A percentile compares a stretch with the other conserved stretches of the same genome.
These are phyloP conservation scores for Clarias laeviceps DNA, from an alignment of 2,797 vertebrate genomes.

Conservation along the genomic window DNA sequence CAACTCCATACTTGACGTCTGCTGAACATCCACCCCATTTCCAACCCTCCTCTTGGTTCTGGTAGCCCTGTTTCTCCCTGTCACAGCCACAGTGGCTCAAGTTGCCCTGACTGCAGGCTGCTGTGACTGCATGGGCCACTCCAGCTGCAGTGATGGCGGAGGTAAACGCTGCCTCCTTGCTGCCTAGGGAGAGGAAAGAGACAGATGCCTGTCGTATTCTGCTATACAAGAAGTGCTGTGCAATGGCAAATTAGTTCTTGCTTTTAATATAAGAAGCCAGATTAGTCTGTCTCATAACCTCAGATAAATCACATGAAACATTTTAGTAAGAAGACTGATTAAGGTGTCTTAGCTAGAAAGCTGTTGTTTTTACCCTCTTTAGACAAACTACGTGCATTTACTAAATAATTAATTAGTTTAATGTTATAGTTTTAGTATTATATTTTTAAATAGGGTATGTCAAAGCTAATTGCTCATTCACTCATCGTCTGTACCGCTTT, in stretches of 20 bases:
- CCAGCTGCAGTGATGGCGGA: constrained; percentile 97
- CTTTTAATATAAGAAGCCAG: neutral
- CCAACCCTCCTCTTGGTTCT: constrained; percentile 95
- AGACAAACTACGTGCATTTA: neutral
- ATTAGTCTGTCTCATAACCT: neutral
- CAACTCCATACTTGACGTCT: constrained; percentile 94
- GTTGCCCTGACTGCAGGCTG: constrained; percentile 97
- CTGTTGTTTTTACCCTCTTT: neutral
- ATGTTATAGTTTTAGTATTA: neutral
- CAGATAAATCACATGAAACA: neutral
- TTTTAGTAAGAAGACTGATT: neutral
- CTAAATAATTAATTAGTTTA: neutral
- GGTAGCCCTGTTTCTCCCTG: constrained; percentile 96
- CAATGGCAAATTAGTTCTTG: neutral
- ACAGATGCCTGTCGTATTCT: constrained; percentile 19
- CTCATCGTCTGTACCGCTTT: no score
- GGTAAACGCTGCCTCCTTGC: constrained; percentile 96
- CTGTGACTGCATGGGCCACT: constrained; percentile 92
- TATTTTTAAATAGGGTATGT: neutral
- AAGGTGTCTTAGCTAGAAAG: neutral
- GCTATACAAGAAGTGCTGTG: neutral
- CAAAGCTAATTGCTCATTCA: neutral
- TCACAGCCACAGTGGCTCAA: constrained; percentile 98
- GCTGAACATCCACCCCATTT: constrained; percentile 99
- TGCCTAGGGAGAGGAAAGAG: constrained; percentile 77